phyloP scores from a whole-genome alignment of 2,113 vertebrate genomes.

The Ctenomys sociabilis region DNA sequence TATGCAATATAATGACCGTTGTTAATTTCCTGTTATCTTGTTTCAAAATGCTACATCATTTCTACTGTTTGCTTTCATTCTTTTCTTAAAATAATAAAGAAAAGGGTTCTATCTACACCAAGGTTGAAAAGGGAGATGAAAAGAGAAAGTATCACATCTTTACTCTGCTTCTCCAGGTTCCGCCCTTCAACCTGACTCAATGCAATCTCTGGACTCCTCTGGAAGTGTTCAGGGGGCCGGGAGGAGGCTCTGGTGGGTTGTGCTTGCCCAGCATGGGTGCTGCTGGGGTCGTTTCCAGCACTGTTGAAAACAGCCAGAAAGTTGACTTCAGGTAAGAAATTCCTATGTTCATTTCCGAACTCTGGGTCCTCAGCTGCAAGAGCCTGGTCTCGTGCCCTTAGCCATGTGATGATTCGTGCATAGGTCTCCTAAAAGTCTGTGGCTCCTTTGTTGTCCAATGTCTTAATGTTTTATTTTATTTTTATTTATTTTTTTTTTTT shows the following conservation, averaged over 20 bases:
- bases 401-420: background rate
- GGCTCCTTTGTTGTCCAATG: background rate
- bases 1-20: too few relatives aligned
- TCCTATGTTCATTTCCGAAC: background rate
- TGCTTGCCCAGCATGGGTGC: background rate
- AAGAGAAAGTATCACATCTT: background rate
- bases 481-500: too few relatives aligned
- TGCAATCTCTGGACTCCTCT: background rate
- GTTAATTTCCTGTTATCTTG: too few relatives aligned
- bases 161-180: background rate
- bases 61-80: too few relatives aligned
- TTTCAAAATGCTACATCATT: too few relatives aligned
- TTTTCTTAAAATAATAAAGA: too few relatives aligned
- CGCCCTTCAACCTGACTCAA: background rate
- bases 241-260: background rate
- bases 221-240: background rate
- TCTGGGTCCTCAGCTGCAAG: background rate
- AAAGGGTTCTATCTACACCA: background rate
- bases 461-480: conserved; percentile 34
- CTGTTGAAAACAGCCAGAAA: background rate
- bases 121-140: background rate
- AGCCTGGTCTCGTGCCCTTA: background rate
- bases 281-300: background rate
- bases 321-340: background rate
- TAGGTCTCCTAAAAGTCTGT: background rate